Percentiles rank a stretch among this genome's conserved stretches.
Evolutionary conservation across 2,113 vertebrate genomes (phyloP).

Genomic region (Psammodynastes pulverulentus): DNA sequence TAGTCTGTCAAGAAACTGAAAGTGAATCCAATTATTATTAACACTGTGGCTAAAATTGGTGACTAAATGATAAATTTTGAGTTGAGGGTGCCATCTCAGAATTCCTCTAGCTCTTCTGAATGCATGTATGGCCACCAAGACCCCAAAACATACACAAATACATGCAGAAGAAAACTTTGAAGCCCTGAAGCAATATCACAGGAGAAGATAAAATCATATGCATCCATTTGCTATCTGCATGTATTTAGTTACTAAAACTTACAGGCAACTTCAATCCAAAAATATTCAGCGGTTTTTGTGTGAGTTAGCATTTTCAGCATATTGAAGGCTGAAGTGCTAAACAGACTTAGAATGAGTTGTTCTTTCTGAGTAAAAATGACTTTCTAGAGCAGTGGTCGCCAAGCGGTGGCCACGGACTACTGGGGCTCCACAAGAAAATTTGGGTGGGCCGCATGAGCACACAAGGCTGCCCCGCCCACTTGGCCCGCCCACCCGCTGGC

Average conservation of each 20-base stretch:
- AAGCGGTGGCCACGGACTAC: too few species aligned
- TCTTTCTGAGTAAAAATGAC: neutral
- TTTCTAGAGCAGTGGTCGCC: neutral
- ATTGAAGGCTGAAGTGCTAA: neutral
- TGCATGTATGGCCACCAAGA: neutral
- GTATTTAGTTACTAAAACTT: neutral
- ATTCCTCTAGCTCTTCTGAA: neutral
- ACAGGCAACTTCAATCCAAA: neutral
- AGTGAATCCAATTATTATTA: neutral
- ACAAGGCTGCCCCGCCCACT: too few species aligned
- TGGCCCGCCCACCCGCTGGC: too few species aligned
- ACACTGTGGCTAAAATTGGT: neutral
- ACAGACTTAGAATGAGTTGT: neutral
- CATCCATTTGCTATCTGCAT: neutral
- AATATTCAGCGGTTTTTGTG: neutral
- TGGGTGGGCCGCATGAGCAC: too few species aligned
- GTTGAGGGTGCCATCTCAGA: neutral
- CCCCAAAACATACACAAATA: neutral
- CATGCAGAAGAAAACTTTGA: neutral
- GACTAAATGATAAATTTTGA: too few species aligned
- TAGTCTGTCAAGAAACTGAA: fast-evolving
- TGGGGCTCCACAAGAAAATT: too few species aligned
- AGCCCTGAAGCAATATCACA: neutral
- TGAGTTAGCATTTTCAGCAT: neutral
- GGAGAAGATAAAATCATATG: neutral